Evolutionary conservation across 2,888 invertebrate species (phyloP).

Genomic region (Tyria jacobaeae): DNA sequence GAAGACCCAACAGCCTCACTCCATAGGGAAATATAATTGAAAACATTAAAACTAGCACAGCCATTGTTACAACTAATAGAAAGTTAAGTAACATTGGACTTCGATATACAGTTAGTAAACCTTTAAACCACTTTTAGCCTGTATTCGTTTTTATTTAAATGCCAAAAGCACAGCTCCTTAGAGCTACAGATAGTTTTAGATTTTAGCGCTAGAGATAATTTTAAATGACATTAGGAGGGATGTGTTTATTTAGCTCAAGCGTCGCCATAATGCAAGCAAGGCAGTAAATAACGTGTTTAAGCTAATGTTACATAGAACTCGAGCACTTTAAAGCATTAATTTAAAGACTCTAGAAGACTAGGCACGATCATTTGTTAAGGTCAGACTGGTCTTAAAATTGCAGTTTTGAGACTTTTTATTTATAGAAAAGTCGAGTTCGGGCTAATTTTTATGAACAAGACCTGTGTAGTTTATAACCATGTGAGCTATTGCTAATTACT

Average conservation of each 20-base stretch:
- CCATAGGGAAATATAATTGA: constrained; percentile 22
- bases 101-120: constrained; percentile 39
- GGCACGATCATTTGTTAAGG: background rate
- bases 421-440: background rate
- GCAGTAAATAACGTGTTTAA: background rate
- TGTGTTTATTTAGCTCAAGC: background rate
- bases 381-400: background rate
- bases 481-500: too few relatives aligned
- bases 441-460: background rate
- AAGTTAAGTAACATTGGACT: constrained; percentile 64
- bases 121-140: constrained; percentile 15
- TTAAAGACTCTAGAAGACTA: background rate
- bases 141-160: background rate
- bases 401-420: background rate
- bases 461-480: too few relatives aligned
- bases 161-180: background rate
- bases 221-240: too few relatives aligned
- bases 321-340: background rate
- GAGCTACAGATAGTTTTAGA: too few relatives aligned
- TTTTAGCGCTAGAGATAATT: too few relatives aligned
- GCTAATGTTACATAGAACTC: background rate
- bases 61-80: constrained; percentile 60
- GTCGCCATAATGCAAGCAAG: background rate
- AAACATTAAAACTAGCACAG: constrained; percentile 56
- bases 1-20: constrained; percentile 23